Conservation (phyloP, 2,888 invertebrate species). For the Melanotus villosus region DNA sequence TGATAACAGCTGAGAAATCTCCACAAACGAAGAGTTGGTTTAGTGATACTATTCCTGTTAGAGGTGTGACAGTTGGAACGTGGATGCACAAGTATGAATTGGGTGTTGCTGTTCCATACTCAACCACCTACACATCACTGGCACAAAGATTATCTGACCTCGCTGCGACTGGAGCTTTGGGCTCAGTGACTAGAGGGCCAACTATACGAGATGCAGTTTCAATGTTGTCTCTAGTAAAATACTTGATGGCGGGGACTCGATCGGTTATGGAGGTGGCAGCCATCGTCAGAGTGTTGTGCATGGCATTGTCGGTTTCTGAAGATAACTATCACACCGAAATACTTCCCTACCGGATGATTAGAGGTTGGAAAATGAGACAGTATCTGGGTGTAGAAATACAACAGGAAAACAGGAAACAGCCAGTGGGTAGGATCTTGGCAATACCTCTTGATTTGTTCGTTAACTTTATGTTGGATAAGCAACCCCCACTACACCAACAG, state of each 20-base stretch:
- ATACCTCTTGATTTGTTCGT: too few species aligned
- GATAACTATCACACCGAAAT: neutral
- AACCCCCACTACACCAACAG: too few species aligned
- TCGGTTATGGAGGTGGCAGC: neutral
- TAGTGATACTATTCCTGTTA: neutral
- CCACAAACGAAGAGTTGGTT: too few species aligned
- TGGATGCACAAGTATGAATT: neutral
- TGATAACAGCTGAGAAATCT: too few species aligned
- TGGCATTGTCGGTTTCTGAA: neutral
- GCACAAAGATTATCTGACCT: neutral
- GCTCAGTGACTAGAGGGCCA: neutral
- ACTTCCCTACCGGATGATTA: neutral
- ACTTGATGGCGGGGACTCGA: neutral
- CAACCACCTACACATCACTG: neutral
- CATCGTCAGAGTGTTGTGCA: neutral
- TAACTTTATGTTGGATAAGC: too few species aligned
- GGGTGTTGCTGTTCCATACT: neutral
- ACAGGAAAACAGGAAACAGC: too few species aligned
- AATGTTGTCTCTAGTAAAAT: neutral
- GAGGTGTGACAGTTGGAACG: neutral
- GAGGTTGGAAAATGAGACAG: neutral
- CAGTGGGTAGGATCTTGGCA: too few species aligned
- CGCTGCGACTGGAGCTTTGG: neutral
- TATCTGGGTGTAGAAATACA: too few species aligned
- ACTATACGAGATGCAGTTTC: neutral